These are phyloP conservation scores for Encarsia formosa DNA, from an alignment of 2,888 invertebrate species.

Conservation along the genomic window DNA sequence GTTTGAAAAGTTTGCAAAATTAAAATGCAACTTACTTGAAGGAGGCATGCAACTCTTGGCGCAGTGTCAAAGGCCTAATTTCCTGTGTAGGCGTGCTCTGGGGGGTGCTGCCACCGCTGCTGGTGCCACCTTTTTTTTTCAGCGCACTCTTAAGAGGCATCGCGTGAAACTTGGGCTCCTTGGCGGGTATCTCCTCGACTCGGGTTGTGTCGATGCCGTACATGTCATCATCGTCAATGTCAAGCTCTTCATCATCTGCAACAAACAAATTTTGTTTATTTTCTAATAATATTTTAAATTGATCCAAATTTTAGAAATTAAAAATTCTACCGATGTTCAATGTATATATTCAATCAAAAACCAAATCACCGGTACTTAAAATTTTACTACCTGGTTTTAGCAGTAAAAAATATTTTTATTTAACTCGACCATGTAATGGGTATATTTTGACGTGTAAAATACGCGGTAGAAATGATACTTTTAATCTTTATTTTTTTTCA, in stretches of 20 bases:
- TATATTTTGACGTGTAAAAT: too few relatives aligned
- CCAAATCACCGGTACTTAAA: too few relatives aligned
- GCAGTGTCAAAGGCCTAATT: slow-evolving; percentile 62
- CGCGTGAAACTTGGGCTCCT: slow-evolving; percentile 87
- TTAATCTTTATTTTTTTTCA: too few relatives aligned
- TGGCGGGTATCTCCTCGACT: slow-evolving; percentile 88
- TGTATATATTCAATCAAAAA: too few relatives aligned
- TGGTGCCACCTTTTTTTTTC: slow-evolving; percentile 70
- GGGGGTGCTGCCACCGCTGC: slow-evolving; percentile 63
- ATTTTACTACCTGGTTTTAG: too few relatives aligned
- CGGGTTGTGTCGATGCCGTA: slow-evolving; percentile 74
- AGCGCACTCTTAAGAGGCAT: slow-evolving; percentile 89
- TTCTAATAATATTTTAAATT: too few relatives aligned
- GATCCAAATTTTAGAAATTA: too few relatives aligned
- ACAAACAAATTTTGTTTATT: neutral
- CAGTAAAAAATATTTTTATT: too few relatives aligned
- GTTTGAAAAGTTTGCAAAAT: too few relatives aligned
- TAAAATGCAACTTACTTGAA: slow-evolving; percentile 85
- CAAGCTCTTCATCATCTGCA: slow-evolving; percentile 63
- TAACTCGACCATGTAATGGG: too few relatives aligned
- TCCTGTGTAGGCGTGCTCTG: slow-evolving; percentile 71
- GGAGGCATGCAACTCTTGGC: slow-evolving; percentile 74
- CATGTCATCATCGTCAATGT: slow-evolving; percentile 61
- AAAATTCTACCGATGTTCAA: too few relatives aligned
- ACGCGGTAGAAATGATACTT: too few relatives aligned